phyloP scores from a whole-genome alignment of 2,888 invertebrate species.

The Schrankia costaestrigalis region DNA sequence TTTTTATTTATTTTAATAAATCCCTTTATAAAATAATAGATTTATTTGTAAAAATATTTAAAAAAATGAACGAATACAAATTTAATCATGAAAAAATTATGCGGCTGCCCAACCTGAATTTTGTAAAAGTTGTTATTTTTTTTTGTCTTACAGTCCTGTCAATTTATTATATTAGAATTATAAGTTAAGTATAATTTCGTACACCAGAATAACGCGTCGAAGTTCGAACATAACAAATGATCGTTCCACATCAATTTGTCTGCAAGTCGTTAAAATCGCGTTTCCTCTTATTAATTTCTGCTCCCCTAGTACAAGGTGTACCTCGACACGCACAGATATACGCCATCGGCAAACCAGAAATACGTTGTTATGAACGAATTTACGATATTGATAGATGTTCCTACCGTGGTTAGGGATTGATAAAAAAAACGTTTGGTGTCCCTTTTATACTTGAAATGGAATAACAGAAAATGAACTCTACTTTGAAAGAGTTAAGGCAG shows the following conservation, averaged over 20 bases:
- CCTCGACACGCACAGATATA: conserved; percentile 44
- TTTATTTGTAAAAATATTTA: too few species aligned
- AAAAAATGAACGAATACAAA: too few species aligned
- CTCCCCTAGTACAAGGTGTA: conserved; percentile 43
- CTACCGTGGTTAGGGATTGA: conserved; percentile 32
- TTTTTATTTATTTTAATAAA: too few species aligned
- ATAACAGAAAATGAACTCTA: conserved; percentile 5
- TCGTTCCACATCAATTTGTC: conserved; percentile 69
- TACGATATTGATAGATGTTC: conserved; percentile 55
- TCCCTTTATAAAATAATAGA: too few species aligned
- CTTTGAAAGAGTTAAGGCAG: too few species aligned
- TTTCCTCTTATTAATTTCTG: conserved; percentile 73
- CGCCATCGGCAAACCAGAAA: conserved; percentile 51
- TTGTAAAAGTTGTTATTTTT: too few species aligned
- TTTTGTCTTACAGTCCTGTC: too few species aligned
- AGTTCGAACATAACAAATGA: conserved; percentile 65
- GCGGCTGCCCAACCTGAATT: too few species aligned
- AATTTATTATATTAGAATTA: too few species aligned
- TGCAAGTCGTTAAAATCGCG: conserved; percentile 69
- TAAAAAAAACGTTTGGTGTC: conserved; percentile 32
- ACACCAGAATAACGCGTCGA: conserved; percentile 42
- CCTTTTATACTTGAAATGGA: conserved; percentile 3
- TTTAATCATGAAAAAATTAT: too few species aligned
- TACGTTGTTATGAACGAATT: conserved; percentile 55
- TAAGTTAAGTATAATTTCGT: not conserved